Evolutionary conservation across 2,113 vertebrate genomes (phyloP).

Genomic region (Malurus elegans): DNA sequence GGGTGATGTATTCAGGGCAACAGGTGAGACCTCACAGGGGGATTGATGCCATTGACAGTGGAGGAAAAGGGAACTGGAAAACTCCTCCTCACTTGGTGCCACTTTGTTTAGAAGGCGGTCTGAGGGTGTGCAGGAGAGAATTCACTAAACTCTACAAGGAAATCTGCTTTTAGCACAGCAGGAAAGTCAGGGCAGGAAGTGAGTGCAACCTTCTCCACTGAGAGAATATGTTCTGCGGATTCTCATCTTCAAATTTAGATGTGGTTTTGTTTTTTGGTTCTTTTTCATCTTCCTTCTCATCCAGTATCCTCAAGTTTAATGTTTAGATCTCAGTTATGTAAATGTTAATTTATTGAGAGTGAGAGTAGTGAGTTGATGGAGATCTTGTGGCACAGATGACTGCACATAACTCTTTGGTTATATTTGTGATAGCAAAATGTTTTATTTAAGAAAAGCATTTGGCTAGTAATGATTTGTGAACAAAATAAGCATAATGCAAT

Average conservation of each 20-base stretch:
- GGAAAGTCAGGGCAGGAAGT: neutral
- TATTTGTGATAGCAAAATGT: neutral
- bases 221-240: neutral
- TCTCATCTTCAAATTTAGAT: neutral
- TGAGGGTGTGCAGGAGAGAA: neutral
- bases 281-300: neutral
- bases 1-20: neutral
- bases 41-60: neutral
- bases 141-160: neutral
- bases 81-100: neutral
- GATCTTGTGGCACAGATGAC: neutral
- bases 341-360: neutral
- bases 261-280: neutral
- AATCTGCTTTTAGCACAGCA: neutral
- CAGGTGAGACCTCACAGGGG: neutral
- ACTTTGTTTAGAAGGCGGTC: neutral
- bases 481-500: neutral
- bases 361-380: neutral
- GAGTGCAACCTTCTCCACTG: neutral
- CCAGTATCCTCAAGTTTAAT: neutral
- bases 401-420: neutral
- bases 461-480: neutral
- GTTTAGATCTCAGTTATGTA: neutral
- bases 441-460: neutral
- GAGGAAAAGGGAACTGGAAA: neutral